Base-by-base conservation (phyloP, 2,888 invertebrate species). In the Campoletis raptor region DNA sequence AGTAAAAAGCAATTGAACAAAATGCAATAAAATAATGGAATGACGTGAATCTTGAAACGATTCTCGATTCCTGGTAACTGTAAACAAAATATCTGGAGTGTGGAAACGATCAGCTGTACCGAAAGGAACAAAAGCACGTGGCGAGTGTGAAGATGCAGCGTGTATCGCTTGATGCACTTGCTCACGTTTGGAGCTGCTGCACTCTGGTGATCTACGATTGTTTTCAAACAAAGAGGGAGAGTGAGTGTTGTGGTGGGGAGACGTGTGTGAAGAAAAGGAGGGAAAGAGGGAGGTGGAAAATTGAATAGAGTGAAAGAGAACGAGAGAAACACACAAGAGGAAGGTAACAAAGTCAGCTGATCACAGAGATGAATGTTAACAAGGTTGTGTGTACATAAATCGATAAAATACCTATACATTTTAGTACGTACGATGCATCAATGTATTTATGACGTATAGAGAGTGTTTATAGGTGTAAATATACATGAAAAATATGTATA, bases 191-290 rank as follows among this genome's bases (percentile, higher is more conserved):
- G 82, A 83, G 82, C 84, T 74, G 76, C 66, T 30, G 76, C 79
- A 83, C 72, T 81, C 83, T 30, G 77, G 54, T 40, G 86, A 84
- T 83, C 85, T 89, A 87, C 87, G 86, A 89, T 91, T 93, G 93
- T 93, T 93, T 93, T 93, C 92, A 94, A 93, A 94, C 94, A 93
- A 93, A 93, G 92, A 89, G 76, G 37, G 78, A 67, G 92, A 93
- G 92, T 88, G 15, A 5, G 61, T 12, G 12, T 12, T 1, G 30
- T 15, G 61, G 24, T 30, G 77, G 67, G 70, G 42, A 66, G 54
- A 83, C 64, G 24, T 40, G 81, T 81, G 77, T 36, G 52, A n/a
- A 52, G 52, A 76, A 24, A 30, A 45, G 37, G 48, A 54, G 64
- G n/a, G 10, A 70, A 24, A 37, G 54, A 30, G 52, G 37, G 48